Evolutionary conservation across 2,797 vertebrate genomes (phyloP).

Genomic region (Bovichtus diacanthus): DNA sequence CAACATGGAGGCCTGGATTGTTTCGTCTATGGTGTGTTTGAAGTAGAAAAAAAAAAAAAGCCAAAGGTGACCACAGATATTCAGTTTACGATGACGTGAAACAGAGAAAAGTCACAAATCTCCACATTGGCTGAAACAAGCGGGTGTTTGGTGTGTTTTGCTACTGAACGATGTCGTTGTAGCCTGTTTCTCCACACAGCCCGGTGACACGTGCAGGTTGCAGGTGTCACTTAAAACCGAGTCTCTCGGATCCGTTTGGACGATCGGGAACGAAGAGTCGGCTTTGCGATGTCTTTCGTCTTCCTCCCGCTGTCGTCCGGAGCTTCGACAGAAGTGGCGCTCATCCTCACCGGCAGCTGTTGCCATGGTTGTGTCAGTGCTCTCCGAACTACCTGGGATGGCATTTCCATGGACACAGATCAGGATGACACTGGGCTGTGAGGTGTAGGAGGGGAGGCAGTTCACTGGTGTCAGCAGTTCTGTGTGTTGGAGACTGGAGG

Average conservation of each 20-base stretch:
- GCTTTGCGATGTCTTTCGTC: constrained; percentile 8
- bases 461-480: constrained; percentile 54
- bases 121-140: neutral
- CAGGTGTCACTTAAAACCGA: constrained; percentile 19
- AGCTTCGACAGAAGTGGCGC: constrained; percentile 52
- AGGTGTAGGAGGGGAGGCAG: constrained; percentile 58
- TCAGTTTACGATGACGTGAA: neutral
- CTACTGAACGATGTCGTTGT: neutral
- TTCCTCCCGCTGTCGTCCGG: constrained; percentile 29
- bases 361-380: constrained; percentile 72
- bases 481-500: constrained; percentile 44
- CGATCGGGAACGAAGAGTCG: constrained; percentile 29
- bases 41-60: too few species aligned
- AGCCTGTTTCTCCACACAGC: neutral
- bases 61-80: neutral
- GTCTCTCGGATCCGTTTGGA: constrained; percentile 29
- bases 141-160: neutral
- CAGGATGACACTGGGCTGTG: constrained; percentile 49
- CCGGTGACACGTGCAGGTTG: neutral
- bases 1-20: too few species aligned
- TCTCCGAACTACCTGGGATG: constrained; percentile 49
- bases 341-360: constrained; percentile 66
- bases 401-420: constrained; percentile 62
- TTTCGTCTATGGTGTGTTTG: too few species aligned
- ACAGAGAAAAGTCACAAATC: neutral